Evolutionary conservation across 37 sponge, comb jelly and placozoan genomes (phyloP), one percentile per base, ranked within the genome.

Genomic region (Eunapius fragilis): DNA sequence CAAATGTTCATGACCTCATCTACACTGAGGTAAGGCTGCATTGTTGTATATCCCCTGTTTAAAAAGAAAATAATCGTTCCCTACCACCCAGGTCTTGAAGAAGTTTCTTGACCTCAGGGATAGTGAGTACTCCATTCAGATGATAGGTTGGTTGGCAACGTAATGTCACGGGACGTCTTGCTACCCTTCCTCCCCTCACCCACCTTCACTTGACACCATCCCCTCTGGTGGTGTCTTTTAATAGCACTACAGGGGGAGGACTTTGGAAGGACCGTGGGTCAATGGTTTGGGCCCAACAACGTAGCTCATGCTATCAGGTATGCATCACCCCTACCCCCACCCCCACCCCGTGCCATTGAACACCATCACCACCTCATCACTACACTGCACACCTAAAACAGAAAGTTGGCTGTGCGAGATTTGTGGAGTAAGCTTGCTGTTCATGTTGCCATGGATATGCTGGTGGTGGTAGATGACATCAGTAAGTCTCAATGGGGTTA

Each of bases 261-360:
- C 48, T 92, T 97, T 77, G 88, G 92, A 13, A 70, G 95, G 11
- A 70, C 74, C 0, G 75, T 97, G 2, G 98, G 99, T 27, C 89
- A 95, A 35, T 99, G 99, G 99, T 94, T 96, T 91, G 99, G 99
- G 0, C 99, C 99, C 0, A 99, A 99, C 86, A 99, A 95, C 28
- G 93, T 95, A 22, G 98, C 98, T 9, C 99, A 99, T 27, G 98
- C 92, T 17, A 81, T 99, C 23, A 82, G 87, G 48, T 19, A 38
- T 3, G 3, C 41, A 41, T 41, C 41, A 41, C 41, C 41, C 17
- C 6, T 19, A 58, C 22, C 19, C 58, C 14, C 17, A 58, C 58
- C 22, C 0, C 58, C 14, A 58, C 14, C 58, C 4, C 9, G 47
- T 45, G 7, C 47, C 7, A 11, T 45, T 9, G 4, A 45, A 58